These are phyloP conservation scores for Coreius guichenoti DNA, from an alignment of 2,797 vertebrate genomes.

Conservation along the genomic window DNA sequence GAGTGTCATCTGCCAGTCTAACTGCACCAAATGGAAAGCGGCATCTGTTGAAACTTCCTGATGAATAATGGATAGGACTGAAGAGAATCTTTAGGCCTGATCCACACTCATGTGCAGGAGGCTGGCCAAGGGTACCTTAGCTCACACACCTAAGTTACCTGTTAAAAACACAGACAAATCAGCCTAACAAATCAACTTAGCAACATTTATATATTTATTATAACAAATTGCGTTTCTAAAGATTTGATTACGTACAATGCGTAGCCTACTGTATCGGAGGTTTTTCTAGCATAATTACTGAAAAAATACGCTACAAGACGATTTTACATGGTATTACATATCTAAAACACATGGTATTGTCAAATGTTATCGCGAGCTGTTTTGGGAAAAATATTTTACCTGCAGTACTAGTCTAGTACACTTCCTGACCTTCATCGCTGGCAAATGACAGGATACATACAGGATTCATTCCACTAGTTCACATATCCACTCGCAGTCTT, in stretches of 20 bases:
- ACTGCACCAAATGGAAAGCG: slow-evolving; percentile 33
- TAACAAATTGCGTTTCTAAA: background rate
- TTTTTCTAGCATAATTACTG: background rate
- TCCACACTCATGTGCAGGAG: slow-evolving; percentile 10
- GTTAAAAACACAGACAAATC: background rate
- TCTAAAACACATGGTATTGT: background rate
- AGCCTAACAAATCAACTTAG: background rate
- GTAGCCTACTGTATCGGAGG: background rate
- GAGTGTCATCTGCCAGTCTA: slow-evolving; percentile 22
- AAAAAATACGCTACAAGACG: background rate
- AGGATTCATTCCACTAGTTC: background rate
- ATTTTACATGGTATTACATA: background rate
- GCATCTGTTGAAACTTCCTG: slow-evolving; percentile 31
- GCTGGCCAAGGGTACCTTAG: slow-evolving; percentile 1
- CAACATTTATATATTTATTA: background rate
- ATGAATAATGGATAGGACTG: slow-evolving; percentile 48
- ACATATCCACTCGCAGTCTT: background rate
- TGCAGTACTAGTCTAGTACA: background rate
- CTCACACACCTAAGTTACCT: background rate
- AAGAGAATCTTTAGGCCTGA: slow-evolving; percentile 37
- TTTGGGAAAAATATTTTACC: background rate
- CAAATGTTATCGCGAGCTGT: too few relatives aligned
- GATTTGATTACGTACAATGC: background rate
- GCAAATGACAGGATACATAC: background rate
- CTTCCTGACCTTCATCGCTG: background rate